Base-by-base conservation (phyloP, 2,888 invertebrate species). In the Lasioglossum lativentre region DNA sequence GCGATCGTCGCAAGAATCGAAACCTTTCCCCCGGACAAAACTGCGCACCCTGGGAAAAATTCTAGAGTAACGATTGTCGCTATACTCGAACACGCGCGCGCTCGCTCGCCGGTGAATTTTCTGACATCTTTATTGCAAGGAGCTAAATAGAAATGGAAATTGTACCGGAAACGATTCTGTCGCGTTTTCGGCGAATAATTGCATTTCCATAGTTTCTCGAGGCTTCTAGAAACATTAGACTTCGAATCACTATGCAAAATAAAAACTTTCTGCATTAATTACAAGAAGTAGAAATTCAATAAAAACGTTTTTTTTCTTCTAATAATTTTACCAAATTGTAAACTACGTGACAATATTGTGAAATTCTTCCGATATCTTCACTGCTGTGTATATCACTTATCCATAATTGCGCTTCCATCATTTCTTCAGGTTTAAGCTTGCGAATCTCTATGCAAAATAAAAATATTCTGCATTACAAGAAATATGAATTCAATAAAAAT, bases 1-100 rank as follows among this genome's bases (percentile, higher is more conserved):
- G 59, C 5, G 75, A 63, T 68, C 78, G 68, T 66, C 63, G 14
- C 45, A 66, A 56, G 42, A 10, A 34, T 66, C 42, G 40, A 40
- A 75, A 68, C 38, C 68, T 23, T 30, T 5, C 4, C 27, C 27
- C 66, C 30, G n/a, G n/a, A 23, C 38, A 63, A 63, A 63, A 63
- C 63, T 30, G 63, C 63, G 63, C 5, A 14, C 16, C 30, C 63
- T 5, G 63, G 63, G 59, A n/a, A 27, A 16, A n/a, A 14, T 14
- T 5, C 14, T 27, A 2, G 63, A 63, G 63, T 27, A 30, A 30
- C 63, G 30, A 63, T 63, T 63, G 63, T 30, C 63, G 59, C 27
- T 63, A 30, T 6, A 30, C 63, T 16, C 14, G 56, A 56, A 8
- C 56, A 10, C 8, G 23, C 0, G 16, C 27, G 16, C 59, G 12